Conservation (phyloP, 2,888 invertebrate genomes). For the Macaria notata region DNA sequence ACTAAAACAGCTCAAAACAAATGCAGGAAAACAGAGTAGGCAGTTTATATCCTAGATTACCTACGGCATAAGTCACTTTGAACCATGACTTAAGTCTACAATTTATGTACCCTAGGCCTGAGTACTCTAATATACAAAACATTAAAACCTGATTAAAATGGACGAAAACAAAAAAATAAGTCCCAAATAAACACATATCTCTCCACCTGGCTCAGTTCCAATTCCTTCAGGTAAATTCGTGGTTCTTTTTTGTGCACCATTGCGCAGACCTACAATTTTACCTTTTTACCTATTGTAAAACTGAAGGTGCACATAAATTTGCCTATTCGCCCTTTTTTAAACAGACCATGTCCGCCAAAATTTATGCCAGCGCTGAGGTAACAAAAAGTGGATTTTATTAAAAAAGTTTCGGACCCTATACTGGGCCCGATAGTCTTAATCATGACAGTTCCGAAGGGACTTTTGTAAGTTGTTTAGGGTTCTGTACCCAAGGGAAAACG, state of each 20-base stretch:
- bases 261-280: slow-evolving; percentile 20
- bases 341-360: slow-evolving; percentile 56
- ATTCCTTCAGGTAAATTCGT: neutral
- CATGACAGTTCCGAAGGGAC: slow-evolving; percentile 18
- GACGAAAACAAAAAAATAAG: neutral
- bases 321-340: slow-evolving; percentile 57
- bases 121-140: no score
- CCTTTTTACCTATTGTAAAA: slow-evolving; percentile 24
- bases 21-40: no score
- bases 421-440: slow-evolving; percentile 22
- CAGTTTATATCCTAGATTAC: no score
- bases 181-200: neutral
- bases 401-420: slow-evolving; percentile 60
- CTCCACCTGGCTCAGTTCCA: neutral
- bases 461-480: slow-evolving; percentile 10
- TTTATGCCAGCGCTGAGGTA: slow-evolving; percentile 54
- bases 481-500: no score
- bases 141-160: neutral
- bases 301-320: slow-evolving; percentile 47
- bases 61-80: no score
- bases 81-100: no score
- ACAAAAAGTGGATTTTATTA: slow-evolving; percentile 66
- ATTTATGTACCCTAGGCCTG: no score
- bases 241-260: slow-evolving; percentile 10
- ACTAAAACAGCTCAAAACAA: no score